Evolutionary conservation across 1,140 invertebrate species (phyloP), one percentile per base, ranked within the genome.

Genomic region (Drosophila sechellia): DNA sequence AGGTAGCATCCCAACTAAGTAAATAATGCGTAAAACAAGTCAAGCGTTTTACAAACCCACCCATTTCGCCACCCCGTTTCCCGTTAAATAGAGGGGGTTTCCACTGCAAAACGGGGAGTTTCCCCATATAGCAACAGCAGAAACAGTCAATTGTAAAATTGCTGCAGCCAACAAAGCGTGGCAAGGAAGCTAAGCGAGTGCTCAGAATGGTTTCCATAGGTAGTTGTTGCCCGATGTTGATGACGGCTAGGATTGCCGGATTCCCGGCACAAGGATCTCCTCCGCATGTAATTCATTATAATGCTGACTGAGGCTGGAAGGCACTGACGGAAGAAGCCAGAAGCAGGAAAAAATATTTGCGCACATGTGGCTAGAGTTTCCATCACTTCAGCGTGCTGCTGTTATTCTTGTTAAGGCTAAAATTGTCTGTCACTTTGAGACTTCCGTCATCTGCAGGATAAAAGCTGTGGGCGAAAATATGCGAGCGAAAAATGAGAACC

Each of bases 1-100:
- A 10, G 49, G 17, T 54, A 87, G 81, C 69, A 63, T 86, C 79
- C 70, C 70, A 75, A 86, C 79, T 86, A 81, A 87, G 81, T 86
- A 87, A 87, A 87, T 87, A 87, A 87, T 87, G 83, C 83, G 83
- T 87, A 87, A 87, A 87, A 87, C 83, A 87, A 87, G 83, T 83
- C 79, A 73, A 87, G 83, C 83, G 83, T 86, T 86, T 87, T 87
- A 87, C 83, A 57, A 75, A 79, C 60, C 48, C 68, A 37, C 54
- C 65, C 52, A 49, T 48, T 70, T 70, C 53, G 12, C 37, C 20
- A 27, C 43, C 20, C 53, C 22, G 4, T 3, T 5, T 3, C 39
- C 3, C 5, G n/a, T 52, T 52, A 52, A 52, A 35, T 10, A 50
- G 31, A 5, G 10, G 31, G 15, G 10, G 10, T 35, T 17, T 12